Evolutionary conservation across 2,797 vertebrate species (phyloP).

Genomic region (Coluber constrictor): DNA sequence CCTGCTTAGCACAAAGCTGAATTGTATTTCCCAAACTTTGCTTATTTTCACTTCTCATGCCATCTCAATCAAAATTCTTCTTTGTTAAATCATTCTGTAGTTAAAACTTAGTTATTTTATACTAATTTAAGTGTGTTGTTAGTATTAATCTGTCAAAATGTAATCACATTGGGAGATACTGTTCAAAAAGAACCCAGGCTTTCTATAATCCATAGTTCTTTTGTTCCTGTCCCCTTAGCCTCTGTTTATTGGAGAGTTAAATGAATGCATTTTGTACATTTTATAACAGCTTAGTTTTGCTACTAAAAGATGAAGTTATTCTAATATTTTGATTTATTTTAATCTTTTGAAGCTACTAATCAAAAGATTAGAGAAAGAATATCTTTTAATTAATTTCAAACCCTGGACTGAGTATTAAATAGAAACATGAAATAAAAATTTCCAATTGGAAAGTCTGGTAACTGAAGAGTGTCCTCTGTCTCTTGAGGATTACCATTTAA

Average conservation of each 20-base stretch:
- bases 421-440: constrained; percentile 75
- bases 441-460: constrained; percentile 66
- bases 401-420: constrained; percentile 69
- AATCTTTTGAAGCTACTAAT: constrained; percentile 77
- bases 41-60: not conserved
- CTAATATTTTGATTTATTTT: constrained; percentile 57
- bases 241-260: constrained; percentile 44
- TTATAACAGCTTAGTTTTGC: constrained; percentile 57
- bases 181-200: constrained; percentile 19
- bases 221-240: not conserved
- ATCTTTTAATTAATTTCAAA: constrained; percentile 81
- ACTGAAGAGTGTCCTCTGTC: constrained; percentile 53
- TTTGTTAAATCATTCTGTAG: not conserved
- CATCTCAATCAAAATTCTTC: not conserved
- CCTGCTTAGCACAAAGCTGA: not conserved
- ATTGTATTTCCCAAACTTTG: not conserved
- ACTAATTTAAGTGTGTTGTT: constrained; percentile 35
- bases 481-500: constrained; percentile 73
- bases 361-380: constrained; percentile 77
- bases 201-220: not conserved
- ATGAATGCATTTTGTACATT: constrained; percentile 47
- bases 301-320: constrained; percentile 68
- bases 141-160: constrained; percentile 27
- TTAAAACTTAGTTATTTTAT: constrained; percentile 1
- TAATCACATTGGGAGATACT: constrained; percentile 19